Conservation (phyloP, 1,140 invertebrate genomes). For the Lutraria rhynchaena region DNA sequence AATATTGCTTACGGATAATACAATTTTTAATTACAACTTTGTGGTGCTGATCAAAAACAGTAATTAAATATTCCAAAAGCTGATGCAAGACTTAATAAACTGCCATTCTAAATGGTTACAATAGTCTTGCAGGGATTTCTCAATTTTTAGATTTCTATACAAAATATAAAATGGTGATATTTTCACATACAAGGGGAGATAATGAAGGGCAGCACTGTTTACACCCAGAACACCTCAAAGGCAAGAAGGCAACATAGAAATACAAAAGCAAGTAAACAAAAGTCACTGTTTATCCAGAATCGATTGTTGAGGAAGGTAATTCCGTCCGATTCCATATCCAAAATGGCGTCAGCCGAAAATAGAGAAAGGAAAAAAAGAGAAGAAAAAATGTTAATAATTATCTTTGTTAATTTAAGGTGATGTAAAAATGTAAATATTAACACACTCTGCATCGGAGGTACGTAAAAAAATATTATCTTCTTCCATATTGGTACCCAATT, state of each 20-base stretch:
- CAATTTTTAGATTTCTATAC: too few species aligned
- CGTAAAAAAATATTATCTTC: too few species aligned
- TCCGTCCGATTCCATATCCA: constrained; percentile 19
- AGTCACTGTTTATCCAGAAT: constrained; percentile 68
- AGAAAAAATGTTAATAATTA: constrained; percentile 37
- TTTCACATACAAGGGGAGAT: constrained; percentile 6
- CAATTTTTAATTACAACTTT: too few species aligned
- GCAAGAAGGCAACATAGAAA: constrained; percentile 68
- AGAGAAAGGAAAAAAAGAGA: constrained; percentile 55
- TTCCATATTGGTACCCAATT: too few species aligned
- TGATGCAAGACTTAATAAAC: too few species aligned
- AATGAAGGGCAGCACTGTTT: constrained; percentile 7
- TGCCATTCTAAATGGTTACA: too few species aligned
- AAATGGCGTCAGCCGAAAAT: constrained; percentile 38
- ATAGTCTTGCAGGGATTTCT: too few species aligned
- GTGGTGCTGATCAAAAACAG: too few species aligned
- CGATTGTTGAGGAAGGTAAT: neutral
- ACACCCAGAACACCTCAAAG: constrained; percentile 69
- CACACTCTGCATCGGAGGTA: too few species aligned
- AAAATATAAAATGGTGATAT: neutral
- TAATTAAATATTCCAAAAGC: too few species aligned
- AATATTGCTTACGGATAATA: too few species aligned
- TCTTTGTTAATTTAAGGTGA: neutral
- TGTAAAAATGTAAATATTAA: too few species aligned
- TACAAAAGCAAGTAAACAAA: constrained; percentile 72